phyloP scores from a whole-genome alignment of 2,797 vertebrate species.

The Lateolabrax maculatus region DNA sequence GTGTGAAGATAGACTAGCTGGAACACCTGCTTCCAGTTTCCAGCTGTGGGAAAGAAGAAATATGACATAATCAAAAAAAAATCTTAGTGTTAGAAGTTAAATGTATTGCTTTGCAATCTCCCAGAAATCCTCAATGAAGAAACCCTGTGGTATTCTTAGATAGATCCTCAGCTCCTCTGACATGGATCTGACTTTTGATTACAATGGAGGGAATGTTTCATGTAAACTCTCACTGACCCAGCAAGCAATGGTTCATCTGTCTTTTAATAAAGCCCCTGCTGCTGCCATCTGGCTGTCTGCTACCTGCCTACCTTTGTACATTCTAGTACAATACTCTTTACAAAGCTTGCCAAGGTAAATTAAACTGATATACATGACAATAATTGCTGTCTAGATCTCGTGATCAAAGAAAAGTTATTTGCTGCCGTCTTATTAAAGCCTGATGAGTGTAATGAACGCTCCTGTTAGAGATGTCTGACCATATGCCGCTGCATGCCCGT shows the following conservation, averaged over 20 bases:
- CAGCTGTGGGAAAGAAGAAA: constrained; percentile 6
- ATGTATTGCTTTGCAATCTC: neutral
- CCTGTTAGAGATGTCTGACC: neutral
- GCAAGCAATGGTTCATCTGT: constrained; percentile 3
- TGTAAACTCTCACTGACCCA: constrained; percentile 36
- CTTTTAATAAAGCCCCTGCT: constrained; percentile 31
- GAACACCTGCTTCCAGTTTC: constrained; percentile 7
- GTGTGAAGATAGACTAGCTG: neutral
- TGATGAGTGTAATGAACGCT: constrained; percentile 48
- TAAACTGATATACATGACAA: neutral
- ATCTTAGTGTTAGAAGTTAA: neutral
- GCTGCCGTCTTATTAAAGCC: constrained; percentile 47
- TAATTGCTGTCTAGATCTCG: constrained; percentile 9
- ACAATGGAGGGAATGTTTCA: neutral
- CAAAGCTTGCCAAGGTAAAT: constrained; percentile 22
- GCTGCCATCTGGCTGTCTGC: constrained; percentile 8
- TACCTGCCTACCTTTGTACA: neutral
- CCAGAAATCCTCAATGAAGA: neutral
- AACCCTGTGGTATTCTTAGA: neutral
- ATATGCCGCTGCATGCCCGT: neutral
- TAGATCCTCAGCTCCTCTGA: neutral
- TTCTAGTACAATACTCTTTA: constrained; percentile 11
- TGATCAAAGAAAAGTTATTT: constrained; percentile 2
- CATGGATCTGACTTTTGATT: constrained; percentile 4
- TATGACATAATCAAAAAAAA: neutral